These are phyloP conservation scores for Cavia porcellus DNA, from an alignment of 2,113 vertebrate species.

Conservation along the genomic window DNA sequence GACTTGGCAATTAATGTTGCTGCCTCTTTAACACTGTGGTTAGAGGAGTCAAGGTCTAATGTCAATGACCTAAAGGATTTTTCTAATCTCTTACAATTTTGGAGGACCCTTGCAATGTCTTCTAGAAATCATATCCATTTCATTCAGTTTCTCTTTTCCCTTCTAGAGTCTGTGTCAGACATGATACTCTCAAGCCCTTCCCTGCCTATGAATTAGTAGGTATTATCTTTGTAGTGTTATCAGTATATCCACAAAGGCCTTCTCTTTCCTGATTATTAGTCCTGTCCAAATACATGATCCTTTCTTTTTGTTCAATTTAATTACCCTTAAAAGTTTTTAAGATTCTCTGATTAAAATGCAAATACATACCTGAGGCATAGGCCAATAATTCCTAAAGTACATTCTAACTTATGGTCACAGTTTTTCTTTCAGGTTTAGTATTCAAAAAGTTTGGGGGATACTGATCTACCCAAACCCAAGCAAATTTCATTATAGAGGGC, in stretches of 20 bases:
- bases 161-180: neutral
- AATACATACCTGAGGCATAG: conserved; percentile 62
- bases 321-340: conserved; percentile 49
- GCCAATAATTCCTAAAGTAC: conserved; percentile 53
- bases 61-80: conserved; percentile 9
- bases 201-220: neutral
- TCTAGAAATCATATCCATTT: neutral
- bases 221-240: conserved; percentile 17
- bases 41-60: conserved; percentile 19
- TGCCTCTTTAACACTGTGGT: conserved; percentile 7
- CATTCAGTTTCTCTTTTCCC: conserved; percentile 43
- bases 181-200: neutral
- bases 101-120: neutral
- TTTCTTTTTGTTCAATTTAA: conserved; percentile 50
- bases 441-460: conserved; percentile 60
- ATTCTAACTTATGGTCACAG: conserved; percentile 44
- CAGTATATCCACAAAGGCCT: neutral
- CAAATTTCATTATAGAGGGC: conserved; percentile 1
- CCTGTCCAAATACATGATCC: conserved; percentile 32
- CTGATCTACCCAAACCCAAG: conserved; percentile 14
- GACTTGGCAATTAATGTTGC: neutral
- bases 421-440: neutral
- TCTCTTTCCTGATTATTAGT: neutral
- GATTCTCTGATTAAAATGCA: conserved; percentile 74
- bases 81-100: conserved; percentile 24